A percentile compares a stretch with the other conserved stretches of the same genome.
Evolutionary conservation across 2,113 vertebrate species (phyloP).

Genomic region (Phylloscopus whistleri): DNA sequence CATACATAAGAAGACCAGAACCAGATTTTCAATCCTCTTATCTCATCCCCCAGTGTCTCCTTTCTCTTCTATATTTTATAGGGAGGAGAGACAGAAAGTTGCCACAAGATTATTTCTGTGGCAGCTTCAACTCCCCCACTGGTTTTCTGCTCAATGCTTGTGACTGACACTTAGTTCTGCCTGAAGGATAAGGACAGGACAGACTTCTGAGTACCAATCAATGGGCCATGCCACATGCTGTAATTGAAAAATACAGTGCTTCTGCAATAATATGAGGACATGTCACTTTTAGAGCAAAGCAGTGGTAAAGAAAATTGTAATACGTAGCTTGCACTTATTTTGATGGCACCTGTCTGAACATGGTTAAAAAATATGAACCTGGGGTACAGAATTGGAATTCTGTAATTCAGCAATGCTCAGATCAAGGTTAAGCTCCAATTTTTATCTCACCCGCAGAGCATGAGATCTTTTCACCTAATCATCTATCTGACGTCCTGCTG

Average conservation of each 20-base stretch:
- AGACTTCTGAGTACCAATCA: neutral
- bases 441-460: neutral
- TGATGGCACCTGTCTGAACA: neutral
- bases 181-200: constrained; percentile 42
- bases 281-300: neutral
- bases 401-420: neutral
- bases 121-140: neutral
- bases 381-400: neutral
- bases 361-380: neutral
- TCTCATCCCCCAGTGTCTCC: neutral
- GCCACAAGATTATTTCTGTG: constrained; percentile 6
- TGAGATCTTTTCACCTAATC: neutral
- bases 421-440: neutral
- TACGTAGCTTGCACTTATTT: neutral
- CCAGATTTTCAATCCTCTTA: neutral
- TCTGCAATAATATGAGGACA: neutral
- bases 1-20: constrained; percentile 19
- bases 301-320: neutral
- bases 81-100: constrained; percentile 13
- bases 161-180: constrained; percentile 35
- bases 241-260: constrained; percentile 40
- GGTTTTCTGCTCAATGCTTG: neutral
- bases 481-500: neutral
- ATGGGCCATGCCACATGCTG: neutral
- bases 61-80: constrained; percentile 14